phyloP scores from a whole-genome alignment of 2,113 vertebrate species.

The Peromyscus leucopus region DNA sequence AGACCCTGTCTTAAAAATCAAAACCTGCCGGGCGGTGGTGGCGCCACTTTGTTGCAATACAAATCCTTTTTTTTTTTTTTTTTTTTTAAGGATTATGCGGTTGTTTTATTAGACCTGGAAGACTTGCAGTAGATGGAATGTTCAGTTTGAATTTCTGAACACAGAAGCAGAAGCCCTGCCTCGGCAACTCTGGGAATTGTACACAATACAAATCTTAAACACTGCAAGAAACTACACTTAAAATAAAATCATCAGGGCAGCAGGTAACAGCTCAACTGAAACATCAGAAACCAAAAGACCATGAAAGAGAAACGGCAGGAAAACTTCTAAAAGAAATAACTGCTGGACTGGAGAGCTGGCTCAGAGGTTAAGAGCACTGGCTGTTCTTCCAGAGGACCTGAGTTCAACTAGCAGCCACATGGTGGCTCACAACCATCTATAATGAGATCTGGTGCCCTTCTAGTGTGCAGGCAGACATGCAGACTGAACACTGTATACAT shows the following conservation, averaged over 20 bases:
- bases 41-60: neutral
- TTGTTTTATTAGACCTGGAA: neutral
- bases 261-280: neutral
- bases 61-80: neutral
- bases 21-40: no score
- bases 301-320: neutral
- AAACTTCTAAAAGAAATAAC: neutral
- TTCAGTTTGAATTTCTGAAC: neutral
- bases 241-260: neutral
- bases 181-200: neutral
- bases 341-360: neutral
- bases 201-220: neutral
- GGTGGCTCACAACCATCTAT: no score
- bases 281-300: neutral
- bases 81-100: neutral
- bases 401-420: no score
- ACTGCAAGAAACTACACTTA: neutral
- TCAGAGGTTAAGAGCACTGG: no score
- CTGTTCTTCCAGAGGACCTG: no score
- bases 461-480: no score
- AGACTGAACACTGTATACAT: no score
- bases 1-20: neutral
- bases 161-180: accelerated
- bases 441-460: no score
- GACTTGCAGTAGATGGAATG: no score